Base-by-base conservation (phyloP, 2,797 vertebrate species). In the Lagocephalus sceleratus region DNA sequence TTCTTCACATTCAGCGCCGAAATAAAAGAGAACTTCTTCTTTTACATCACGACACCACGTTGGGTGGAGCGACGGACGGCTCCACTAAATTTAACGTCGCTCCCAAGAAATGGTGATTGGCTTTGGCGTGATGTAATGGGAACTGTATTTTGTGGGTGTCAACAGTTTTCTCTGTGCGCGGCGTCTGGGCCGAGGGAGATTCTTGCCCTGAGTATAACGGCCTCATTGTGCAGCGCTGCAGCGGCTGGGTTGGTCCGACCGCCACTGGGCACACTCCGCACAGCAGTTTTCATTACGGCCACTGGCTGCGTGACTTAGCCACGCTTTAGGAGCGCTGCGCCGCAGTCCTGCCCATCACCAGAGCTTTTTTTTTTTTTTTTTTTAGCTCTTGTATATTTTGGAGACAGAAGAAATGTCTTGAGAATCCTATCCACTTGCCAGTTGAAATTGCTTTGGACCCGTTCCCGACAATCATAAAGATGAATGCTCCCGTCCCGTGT, bases 111-210 rank as follows among this genome's bases (percentile, higher is more conserved):
- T 54, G 61, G 77, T 8, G 73, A 86, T 81, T 83, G 83, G 76
- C 79, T 79, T 73, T 56, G 35, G 61, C 23, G 82, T 91, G 89
- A 91, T 84, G 88, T 91, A 89, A 91, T 91, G 90, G 89, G 89
- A 90, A 89, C 82, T 89, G 80, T 82, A 84, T 87, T 89, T 86
- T 81, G 83, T 87, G 88, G 88, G 89, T 90, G 90, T 90, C 87
- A 87, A 89, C 88, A 84, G 85, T 90, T 90, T 90, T 88, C 81
- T 88, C 83, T 63, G 40, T 77, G 81, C 68, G 57, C 53, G 46
- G 74, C 66, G 78, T 83, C 87, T 82, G 81, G 84, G 86, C 79
- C 74, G 73, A 79, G 81, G 73, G 85, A 74, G 82, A 84, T 71
- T 81, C 75, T 83, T 85, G 85, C 79, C 72, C 70, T 75, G 72